These are phyloP conservation scores for Entelurus aequoreus DNA, from an alignment of 2,113 vertebrate species.

Conservation along the genomic window DNA sequence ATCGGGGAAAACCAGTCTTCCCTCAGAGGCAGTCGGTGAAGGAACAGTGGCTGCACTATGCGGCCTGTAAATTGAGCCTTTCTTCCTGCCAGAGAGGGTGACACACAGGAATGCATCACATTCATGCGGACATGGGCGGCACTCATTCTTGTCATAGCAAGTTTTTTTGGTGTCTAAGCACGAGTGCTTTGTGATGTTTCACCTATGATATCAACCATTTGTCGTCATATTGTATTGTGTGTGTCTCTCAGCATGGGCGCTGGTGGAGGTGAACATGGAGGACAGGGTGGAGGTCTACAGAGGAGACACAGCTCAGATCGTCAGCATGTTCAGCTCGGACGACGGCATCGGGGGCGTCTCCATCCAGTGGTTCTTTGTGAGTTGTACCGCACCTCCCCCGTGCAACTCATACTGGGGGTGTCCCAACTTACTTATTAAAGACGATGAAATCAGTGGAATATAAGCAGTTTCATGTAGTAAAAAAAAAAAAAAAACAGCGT, in stretches of 20 bases:
- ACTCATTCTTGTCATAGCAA: conserved; percentile 63
- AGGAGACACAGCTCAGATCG: conserved; percentile 29
- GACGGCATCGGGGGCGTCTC: conserved; percentile 30
- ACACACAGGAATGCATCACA: conserved; percentile 62
- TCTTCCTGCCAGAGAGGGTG: conserved; percentile 66
- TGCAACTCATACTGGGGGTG: background rate
- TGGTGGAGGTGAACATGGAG: conserved; percentile 47
- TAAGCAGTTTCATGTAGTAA: too few relatives aligned
- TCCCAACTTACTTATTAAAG: too few relatives aligned
- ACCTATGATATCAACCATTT: background rate
- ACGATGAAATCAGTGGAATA: too few relatives aligned
- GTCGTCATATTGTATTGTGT: conserved; percentile 1
- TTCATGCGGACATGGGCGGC: conserved; percentile 69
- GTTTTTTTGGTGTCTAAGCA: conserved; percentile 2
- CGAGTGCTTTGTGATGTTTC: background rate
- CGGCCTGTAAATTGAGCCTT: conserved; percentile 66
- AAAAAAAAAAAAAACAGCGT: too few relatives aligned
- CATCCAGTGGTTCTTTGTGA: conserved; percentile 52
- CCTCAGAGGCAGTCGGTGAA: conserved; percentile 25
- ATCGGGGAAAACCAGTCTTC: conserved; percentile 34
- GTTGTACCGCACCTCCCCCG: conserved; percentile 19
- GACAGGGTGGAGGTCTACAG: conserved; percentile 52
- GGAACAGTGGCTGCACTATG: conserved; percentile 63
- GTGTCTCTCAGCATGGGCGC: conserved; percentile 36
- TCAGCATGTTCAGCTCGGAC: conserved; percentile 40